phyloP scores from a whole-genome alignment of 2,888 invertebrate genomes.

The Apodemia zela region DNA sequence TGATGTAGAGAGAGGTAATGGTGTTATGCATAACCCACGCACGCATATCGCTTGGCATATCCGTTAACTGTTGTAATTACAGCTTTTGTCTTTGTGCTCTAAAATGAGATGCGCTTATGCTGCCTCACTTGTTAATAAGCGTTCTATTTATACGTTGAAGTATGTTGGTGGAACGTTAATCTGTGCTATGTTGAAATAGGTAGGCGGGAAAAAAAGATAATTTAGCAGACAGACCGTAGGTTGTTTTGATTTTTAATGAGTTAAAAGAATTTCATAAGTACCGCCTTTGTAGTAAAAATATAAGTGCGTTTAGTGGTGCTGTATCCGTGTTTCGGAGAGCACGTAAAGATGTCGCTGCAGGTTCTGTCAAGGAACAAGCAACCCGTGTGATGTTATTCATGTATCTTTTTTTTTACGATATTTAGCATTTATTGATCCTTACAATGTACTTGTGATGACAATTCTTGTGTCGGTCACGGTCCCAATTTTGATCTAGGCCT shows the following conservation, averaged over 20 bases:
- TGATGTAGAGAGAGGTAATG: conserved; percentile 18
- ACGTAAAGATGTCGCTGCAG: too few species aligned
- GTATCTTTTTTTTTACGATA: too few species aligned
- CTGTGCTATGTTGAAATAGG: neutral
- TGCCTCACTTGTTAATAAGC: conserved; percentile 48
- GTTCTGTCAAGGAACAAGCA: too few species aligned
- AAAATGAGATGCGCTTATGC: conserved; percentile 66
- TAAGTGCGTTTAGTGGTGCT: too few species aligned
- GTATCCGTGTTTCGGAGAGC: too few species aligned
- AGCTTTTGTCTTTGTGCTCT: conserved; percentile 68
- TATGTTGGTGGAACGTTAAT: conserved; percentile 14
- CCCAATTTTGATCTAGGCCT: too few species aligned
- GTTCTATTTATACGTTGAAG: conserved; percentile 37
- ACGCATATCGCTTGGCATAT: conserved; percentile 26
- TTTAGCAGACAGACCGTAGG: neutral
- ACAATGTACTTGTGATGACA: too few species aligned
- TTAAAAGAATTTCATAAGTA: neutral
- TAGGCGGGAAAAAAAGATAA: conserved; percentile 6
- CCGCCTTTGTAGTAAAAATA: too few species aligned
- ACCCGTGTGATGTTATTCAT: too few species aligned
- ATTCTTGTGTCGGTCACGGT: too few species aligned
- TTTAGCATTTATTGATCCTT: too few species aligned
- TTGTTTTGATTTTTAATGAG: neutral
- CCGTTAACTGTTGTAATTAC: conserved; percentile 59
- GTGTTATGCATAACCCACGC: conserved; percentile 24